Percentiles rank a stretch among this genome's conserved stretches.
phyloP scores from a whole-genome alignment of 2,797 vertebrate genomes.

The Cephalopachus bancanus region DNA sequence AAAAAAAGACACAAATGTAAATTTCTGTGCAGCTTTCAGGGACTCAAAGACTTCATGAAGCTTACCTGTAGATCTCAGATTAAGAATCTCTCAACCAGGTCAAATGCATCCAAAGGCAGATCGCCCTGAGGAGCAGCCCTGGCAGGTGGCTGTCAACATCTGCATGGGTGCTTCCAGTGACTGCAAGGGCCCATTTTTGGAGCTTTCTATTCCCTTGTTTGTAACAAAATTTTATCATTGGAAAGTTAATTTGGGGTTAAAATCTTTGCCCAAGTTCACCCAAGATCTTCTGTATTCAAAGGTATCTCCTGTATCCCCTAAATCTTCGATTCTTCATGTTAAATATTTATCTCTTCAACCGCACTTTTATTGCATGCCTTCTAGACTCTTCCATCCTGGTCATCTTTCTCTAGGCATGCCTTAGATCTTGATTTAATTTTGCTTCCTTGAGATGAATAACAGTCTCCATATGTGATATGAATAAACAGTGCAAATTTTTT shows the following conservation, averaged over 20 bases:
- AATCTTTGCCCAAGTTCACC: not conserved
- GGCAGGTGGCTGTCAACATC: not conserved
- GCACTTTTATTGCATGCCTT: not conserved
- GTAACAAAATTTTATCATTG: not conserved
- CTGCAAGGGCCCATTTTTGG: not conserved
- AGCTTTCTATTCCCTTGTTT: conserved; percentile 6
- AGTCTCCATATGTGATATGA: conserved; percentile 12
- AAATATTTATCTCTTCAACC: not conserved
- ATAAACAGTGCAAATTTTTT: conserved; percentile 2
- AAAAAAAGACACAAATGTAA: not conserved
- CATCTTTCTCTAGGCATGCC: not conserved
- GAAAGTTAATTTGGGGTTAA: conserved; percentile 21
- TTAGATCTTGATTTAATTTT: conserved; percentile 42
- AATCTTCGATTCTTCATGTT: not conserved
- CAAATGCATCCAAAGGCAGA: not conserved
- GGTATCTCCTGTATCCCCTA: not conserved
- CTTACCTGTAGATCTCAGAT: not conserved
- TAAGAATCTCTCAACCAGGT: not conserved
- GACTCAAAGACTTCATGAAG: not conserved
- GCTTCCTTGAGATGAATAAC: conserved; percentile 16
- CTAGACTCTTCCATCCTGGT: not conserved
- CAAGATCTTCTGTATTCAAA: not conserved
- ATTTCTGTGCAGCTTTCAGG: conserved; percentile 23
- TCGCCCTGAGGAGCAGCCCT: not conserved
- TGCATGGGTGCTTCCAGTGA: not conserved